phyloP scores from a whole-genome alignment of 2,888 invertebrate genomes.

The Vesta saturnalis region DNA sequence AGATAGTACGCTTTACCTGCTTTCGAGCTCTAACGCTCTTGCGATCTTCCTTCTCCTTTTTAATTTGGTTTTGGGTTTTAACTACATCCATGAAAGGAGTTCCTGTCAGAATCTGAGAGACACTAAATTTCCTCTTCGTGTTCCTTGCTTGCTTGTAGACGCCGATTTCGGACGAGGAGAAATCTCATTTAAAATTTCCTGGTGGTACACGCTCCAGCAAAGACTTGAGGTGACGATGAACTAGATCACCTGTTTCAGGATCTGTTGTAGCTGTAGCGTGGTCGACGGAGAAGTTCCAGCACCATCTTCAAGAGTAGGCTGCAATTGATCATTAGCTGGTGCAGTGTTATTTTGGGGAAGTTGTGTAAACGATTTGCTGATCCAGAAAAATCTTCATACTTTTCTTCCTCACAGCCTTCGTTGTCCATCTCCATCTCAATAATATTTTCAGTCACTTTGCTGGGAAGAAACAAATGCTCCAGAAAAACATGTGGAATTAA shows the following conservation, averaged over 20 bases:
- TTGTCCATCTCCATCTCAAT: constrained; percentile 3
- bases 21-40: no score
- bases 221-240: background rate
- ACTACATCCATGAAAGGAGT: background rate
- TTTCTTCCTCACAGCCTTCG: background rate
- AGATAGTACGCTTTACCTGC: no score
- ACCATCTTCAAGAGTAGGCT: background rate
- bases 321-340: no score
- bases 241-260: background rate
- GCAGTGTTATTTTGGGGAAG: no score
- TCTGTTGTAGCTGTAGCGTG: background rate
- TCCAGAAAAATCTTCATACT: background rate
- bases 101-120: background rate
- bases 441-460: constrained; percentile 3
- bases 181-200: background rate
- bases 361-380: background rate
- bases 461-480: constrained; percentile 29
- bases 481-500: constrained; percentile 20
- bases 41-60: background rate
- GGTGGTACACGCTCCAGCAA: no score
- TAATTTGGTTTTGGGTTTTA: background rate
- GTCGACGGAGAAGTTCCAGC: background rate
- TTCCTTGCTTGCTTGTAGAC: background rate
- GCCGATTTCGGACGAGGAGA: no score
- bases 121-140: background rate